phyloP scores from a whole-genome alignment of 2,113 vertebrate species.

The Protobothrops flavoviridis region DNA sequence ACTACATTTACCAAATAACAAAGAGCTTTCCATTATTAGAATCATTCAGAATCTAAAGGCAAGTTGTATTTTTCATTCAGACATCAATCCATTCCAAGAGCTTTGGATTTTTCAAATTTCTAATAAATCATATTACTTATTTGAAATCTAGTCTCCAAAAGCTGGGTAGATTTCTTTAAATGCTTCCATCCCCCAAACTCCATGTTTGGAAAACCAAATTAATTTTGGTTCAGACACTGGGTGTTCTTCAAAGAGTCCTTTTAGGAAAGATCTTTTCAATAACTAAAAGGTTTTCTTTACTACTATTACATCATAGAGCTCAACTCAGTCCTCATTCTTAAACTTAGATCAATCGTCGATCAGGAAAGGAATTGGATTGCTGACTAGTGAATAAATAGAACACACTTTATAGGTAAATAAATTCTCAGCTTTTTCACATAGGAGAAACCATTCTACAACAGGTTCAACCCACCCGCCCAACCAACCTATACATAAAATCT shows the following conservation, averaged over 20 bases:
- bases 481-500: neutral
- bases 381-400: neutral
- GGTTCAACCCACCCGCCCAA: neutral
- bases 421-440: neutral
- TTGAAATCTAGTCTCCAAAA: neutral
- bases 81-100: neutral
- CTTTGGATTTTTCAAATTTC: neutral
- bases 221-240: neutral
- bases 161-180: neutral
- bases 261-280: neutral
- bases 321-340: neutral
- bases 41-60: neutral
- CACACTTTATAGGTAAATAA: neutral
- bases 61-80: neutral
- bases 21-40: neutral
- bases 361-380: neutral
- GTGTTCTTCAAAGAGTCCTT: neutral
- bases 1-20: no score
- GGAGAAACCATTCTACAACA: neutral
- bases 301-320: neutral
- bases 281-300: neutral
- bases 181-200: neutral
- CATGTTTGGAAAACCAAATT: neutral
- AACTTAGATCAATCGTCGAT: neutral
- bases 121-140: neutral